phyloP scores from a whole-genome alignment of 1,140 invertebrate species.

The Drosophila tropicalis region DNA sequence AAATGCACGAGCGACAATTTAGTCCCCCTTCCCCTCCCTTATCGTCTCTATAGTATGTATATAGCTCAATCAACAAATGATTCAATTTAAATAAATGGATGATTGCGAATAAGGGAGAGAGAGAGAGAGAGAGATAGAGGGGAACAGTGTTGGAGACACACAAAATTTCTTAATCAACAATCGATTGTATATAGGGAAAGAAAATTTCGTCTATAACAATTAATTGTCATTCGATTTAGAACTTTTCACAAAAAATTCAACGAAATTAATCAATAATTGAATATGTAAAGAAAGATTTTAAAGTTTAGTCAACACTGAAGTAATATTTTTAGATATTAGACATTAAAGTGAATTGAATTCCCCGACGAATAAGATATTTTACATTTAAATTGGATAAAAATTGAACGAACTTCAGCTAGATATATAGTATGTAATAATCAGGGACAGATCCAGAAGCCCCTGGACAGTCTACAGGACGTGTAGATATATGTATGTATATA shows the following conservation, averaged over 20 bases:
- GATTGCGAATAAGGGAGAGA: neutral
- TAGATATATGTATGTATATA: too few species aligned
- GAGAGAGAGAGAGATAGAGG: neutral
- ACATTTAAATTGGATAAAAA: too few species aligned
- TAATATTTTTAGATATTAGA: too few species aligned
- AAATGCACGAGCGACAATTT: slow-evolving; percentile 8
- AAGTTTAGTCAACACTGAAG: too few species aligned
- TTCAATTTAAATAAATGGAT: slow-evolving; percentile 8
- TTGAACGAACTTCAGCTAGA: too few species aligned
- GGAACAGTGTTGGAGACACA: neutral
- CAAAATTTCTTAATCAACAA: slow-evolving; percentile 5
- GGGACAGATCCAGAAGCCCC: too few species aligned
- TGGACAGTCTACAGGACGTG: too few species aligned
- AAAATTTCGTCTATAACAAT: neutral
- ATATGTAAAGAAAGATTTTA: too few species aligned
- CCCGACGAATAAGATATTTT: too few species aligned
- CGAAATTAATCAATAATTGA: neutral
- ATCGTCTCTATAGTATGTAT: neutral
- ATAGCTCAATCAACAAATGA: slow-evolving; percentile 6
- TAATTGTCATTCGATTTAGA: neutral
- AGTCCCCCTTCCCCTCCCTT: neutral
- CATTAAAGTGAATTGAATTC: too few species aligned
- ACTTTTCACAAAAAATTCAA: neutral
- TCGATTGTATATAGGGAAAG: neutral
- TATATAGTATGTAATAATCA: too few species aligned